Conservation (phyloP, 1,140 invertebrate species). For the Eumaeus atala region DNA sequence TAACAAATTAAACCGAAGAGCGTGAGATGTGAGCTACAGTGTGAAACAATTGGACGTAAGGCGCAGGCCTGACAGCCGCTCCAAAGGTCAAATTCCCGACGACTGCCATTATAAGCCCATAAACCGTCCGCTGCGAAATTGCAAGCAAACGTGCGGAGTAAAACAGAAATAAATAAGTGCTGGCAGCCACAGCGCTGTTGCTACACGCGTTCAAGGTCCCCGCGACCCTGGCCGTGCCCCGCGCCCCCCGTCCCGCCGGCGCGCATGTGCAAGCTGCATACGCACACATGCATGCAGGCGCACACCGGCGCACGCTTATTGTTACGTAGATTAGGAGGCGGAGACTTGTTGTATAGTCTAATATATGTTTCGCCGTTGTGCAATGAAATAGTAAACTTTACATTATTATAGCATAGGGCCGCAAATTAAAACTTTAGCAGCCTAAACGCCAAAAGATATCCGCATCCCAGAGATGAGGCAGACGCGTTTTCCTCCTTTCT, state of each 20-base stretch:
- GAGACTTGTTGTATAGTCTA: neutral
- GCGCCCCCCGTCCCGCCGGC: constrained; percentile 22
- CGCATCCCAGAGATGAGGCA: too few relatives aligned
- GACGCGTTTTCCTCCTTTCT: too few relatives aligned
- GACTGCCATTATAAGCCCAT: constrained; percentile 38
- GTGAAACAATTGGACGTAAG: neutral
- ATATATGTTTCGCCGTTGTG: too few relatives aligned
- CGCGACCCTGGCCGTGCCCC: constrained; percentile 32
- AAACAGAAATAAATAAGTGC: constrained; percentile 55
- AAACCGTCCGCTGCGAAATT: constrained; percentile 45
- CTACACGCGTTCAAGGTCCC: constrained; percentile 57
- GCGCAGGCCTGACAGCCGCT: neutral
- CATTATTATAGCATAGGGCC: too few relatives aligned
- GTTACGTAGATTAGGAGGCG: constrained; percentile 13
- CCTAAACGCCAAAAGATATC: too few relatives aligned
- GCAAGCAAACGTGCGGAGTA: constrained; percentile 43
- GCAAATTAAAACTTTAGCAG: too few relatives aligned
- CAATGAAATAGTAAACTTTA: too few relatives aligned
- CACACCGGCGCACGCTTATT: too few relatives aligned
- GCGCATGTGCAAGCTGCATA: constrained; percentile 44
- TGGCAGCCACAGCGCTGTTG: constrained; percentile 51
- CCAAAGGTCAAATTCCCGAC: constrained; percentile 23
- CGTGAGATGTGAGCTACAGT: too few relatives aligned
- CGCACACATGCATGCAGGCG: constrained; percentile 27
- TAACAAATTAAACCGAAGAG: too few relatives aligned